Evolutionary conservation across 1,140 invertebrate genomes (phyloP).

Genomic region (Planococcus citri): DNA sequence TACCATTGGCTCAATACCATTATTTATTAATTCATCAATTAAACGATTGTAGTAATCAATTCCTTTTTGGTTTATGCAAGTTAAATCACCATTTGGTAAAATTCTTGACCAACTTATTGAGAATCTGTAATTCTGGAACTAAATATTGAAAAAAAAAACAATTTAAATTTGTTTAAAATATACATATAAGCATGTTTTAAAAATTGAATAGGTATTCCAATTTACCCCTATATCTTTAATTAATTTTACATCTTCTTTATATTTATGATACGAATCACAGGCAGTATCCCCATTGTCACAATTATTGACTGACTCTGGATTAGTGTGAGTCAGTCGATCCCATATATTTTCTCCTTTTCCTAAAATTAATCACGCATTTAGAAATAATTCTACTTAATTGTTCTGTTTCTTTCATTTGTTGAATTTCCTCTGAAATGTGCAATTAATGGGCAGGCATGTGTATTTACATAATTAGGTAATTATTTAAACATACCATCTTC

Average conservation of each 20-base stretch:
- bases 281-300: constrained; percentile 43
- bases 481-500: constrained; percentile 37
- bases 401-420: too few relatives aligned
- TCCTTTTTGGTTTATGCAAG: constrained; percentile 44
- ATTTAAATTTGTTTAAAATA: constrained; percentile 37
- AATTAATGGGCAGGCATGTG: too few relatives aligned
- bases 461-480: neutral
- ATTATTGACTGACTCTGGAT: constrained; percentile 40
- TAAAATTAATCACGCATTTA: constrained; percentile 23
- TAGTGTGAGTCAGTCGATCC: constrained; percentile 31
- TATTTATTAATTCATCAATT: constrained; percentile 43
- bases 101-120: constrained; percentile 56
- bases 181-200: too few relatives aligned
- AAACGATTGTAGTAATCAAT: constrained; percentile 52
- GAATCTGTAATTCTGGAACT: constrained; percentile 48
- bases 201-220: too few relatives aligned
- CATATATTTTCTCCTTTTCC: constrained; percentile 32
- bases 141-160: constrained; percentile 32
- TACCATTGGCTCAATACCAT: constrained; percentile 41
- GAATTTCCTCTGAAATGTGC: too few relatives aligned
- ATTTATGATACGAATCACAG: constrained; percentile 45
- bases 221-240: constrained; percentile 37
- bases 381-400: too few relatives aligned
- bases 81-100: constrained; percentile 46
- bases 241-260: constrained; percentile 39